Percentiles rank a stretch among this genome's conserved stretches.
Conservation (phyloP, 1,140 invertebrate species). For the Paraescarpia echinospica region DNA sequence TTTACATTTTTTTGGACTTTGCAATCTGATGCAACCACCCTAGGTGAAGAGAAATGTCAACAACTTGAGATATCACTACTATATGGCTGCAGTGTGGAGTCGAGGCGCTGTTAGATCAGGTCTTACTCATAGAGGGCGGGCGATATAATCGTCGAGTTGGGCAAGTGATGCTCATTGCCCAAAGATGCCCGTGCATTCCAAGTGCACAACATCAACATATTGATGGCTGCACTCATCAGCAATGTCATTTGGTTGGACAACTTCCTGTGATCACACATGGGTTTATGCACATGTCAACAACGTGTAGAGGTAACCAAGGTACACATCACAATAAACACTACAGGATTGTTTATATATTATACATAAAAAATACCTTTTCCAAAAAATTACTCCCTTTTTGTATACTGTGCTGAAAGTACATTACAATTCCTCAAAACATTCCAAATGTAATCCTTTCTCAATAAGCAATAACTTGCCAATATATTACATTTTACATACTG, state of each 20-base stretch:
- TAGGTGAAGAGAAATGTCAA: not conserved
- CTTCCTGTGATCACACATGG: conserved; percentile 38
- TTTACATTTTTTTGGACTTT: too few species aligned
- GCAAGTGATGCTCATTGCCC: not conserved
- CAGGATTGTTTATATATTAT: too few species aligned
- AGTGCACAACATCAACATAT: conserved; percentile 53
- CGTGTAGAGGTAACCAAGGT: not conserved
- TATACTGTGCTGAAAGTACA: too few species aligned
- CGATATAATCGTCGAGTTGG: not conserved
- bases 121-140: not conserved
- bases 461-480: not conserved
- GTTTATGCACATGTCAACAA: not conserved
- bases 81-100: not conserved
- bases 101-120: not conserved
- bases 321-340: too few species aligned
- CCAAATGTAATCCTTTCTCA: not conserved
- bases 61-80: not conserved
- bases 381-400: too few species aligned
- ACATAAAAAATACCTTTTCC: too few species aligned
- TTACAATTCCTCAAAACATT: not conserved
- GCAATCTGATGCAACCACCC: too few species aligned
- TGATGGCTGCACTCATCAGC: conserved; percentile 53
- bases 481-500: too few species aligned
- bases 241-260: conserved; percentile 52
- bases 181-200: conserved; percentile 50